These are phyloP conservation scores for Anthopleura sola DNA, from an alignment of 64 coral and sea anemone species.

Conservation along the genomic window DNA sequence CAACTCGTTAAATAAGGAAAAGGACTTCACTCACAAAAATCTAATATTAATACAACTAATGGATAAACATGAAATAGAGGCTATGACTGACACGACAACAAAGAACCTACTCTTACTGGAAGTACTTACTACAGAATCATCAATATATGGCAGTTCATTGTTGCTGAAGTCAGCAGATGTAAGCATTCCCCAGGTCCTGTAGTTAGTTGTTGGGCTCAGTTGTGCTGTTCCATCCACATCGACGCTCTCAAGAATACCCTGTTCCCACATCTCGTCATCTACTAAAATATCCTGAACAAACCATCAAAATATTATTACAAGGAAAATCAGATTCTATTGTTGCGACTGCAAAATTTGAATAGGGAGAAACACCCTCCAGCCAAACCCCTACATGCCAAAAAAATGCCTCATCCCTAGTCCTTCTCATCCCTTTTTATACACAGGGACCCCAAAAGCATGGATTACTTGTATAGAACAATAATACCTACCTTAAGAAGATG, in stretches of 20 bases:
- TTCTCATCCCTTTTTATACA: too few relatives aligned
- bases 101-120: neutral
- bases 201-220: conserved; percentile 39
- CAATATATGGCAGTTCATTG: conserved; percentile 85
- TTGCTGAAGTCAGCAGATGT: conserved; percentile 72
- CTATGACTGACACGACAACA: neutral
- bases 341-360: neutral
- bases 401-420: too few relatives aligned
- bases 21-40: neutral
- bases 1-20: too few relatives aligned
- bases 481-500: conserved; percentile 83
- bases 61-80: neutral
- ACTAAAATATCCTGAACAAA: conserved; percentile 71
- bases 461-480: too few relatives aligned
- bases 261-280: conserved; percentile 89
- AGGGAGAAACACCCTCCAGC: neutral
- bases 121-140: conserved; percentile 86
- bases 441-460: too few relatives aligned
- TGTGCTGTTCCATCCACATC: conserved; percentile 31
- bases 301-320: neutral
- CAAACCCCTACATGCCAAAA: too few relatives aligned
- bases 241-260: conserved; percentile 72
- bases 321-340: too few relatives aligned
- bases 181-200: conserved; percentile 52
- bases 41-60: neutral